Conservation (phyloP, 2,888 invertebrate genomes). For the Lycia hirtaria region DNA sequence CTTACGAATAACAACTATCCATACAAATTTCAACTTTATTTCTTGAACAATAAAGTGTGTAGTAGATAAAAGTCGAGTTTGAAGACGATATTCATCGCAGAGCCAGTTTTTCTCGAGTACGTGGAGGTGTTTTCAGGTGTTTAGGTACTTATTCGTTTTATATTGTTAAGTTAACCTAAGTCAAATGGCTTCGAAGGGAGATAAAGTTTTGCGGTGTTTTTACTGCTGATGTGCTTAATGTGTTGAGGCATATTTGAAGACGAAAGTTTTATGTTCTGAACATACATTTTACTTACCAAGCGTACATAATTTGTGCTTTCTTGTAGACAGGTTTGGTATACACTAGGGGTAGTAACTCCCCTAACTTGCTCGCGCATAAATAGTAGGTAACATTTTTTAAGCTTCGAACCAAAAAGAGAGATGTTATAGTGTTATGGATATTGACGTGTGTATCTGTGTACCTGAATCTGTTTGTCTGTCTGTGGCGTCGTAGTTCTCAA, state of each 20-base stretch:
- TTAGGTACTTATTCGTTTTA: slow-evolving; percentile 50
- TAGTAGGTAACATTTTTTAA: too few relatives aligned
- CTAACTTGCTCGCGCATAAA: too few relatives aligned
- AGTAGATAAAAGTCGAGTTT: slow-evolving; percentile 22
- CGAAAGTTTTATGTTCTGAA: slow-evolving; percentile 8
- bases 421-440: too few relatives aligned
- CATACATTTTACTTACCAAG: slow-evolving; percentile 2
- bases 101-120: slow-evolving; percentile 54
- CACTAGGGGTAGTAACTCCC: too few relatives aligned
- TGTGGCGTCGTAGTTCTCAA: too few relatives aligned
- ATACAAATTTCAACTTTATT: slow-evolving; percentile 35
- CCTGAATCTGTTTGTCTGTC: too few relatives aligned
- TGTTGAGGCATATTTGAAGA: slow-evolving; percentile 12
- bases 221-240: slow-evolving; percentile 26
- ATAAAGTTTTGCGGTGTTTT: slow-evolving; percentile 32
- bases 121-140: slow-evolving; percentile 52
- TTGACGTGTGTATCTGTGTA: too few relatives aligned
- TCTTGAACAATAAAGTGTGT: slow-evolving; percentile 16
- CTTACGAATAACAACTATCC: slow-evolving; percentile 23
- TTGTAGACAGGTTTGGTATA: too few relatives aligned
- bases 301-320: background rate
- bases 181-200: slow-evolving; percentile 38
- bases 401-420: too few relatives aligned
- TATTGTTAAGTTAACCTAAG: slow-evolving; percentile 48
- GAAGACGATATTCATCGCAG: slow-evolving; percentile 45